Base-by-base conservation (phyloP, 2,888 invertebrate genomes). In the Unio delphinus region DNA sequence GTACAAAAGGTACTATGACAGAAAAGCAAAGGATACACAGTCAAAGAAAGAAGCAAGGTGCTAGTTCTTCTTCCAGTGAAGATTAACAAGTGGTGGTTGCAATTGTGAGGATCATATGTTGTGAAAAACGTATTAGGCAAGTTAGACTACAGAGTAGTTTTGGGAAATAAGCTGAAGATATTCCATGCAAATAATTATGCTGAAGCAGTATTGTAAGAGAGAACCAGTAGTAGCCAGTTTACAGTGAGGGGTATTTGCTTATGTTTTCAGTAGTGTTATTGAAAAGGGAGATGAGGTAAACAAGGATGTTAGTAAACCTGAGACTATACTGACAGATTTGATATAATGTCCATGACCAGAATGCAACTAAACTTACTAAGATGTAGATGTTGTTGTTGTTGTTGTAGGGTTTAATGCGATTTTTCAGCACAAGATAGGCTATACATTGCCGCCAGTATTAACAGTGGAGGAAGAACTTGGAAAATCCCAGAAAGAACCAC, bases 41-140 rank as follows among this genome's bases (percentile, higher is more conserved):
- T 79, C 23, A 67, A 68, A n/a, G 55, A 56, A 6, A 76, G 75
- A 26, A 78, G 78, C 17, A 68, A 70, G 30, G 80, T 74, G 0
- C 62, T 81, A 5, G 69, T 83, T 1, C 64, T 83, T 18, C 55
- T 80, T 3, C 76, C 80, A 18, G 79, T 78, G 1, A 69, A 79
- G 45, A 23, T 65, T 6, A 81, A 80, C 70, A 82, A 81, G 62
- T 63, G 76, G n/a, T 56, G 74, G 11, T 59, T 77, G 56, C 76
- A 75, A 30, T 78, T 72, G 76, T 64, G 68, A 61, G 75, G 77
- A 20, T 76, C 77, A 45, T 74, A 62, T 60, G 56, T 28, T n/a
- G 69, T 76, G 17, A 61, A 68, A 56, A 69, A 64, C n/a, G 64
- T 55, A 17, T 55, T 73, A 34, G 65, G 67, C 57, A 23, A 64